Evolutionary conservation across 2,797 vertebrate species (phyloP).

Genomic region (Sebastolobus altivelis): DNA sequence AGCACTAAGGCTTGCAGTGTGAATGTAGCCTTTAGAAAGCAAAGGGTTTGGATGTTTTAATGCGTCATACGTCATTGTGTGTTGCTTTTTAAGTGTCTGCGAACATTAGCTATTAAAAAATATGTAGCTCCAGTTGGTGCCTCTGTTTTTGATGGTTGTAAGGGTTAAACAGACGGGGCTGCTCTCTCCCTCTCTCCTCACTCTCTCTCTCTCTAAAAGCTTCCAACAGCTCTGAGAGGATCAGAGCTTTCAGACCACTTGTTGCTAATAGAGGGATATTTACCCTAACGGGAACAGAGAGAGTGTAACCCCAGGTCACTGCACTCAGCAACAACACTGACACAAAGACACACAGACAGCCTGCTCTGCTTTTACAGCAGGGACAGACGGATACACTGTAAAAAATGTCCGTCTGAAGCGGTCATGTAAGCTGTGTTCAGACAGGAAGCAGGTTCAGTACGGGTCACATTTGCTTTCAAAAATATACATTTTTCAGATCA

Average conservation of each 20-base stretch:
- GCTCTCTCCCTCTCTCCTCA: neutral
- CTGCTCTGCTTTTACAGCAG: constrained; percentile 61
- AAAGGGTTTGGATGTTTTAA: neutral
- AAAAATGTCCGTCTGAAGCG: constrained; percentile 31
- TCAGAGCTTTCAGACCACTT: constrained; percentile 73
- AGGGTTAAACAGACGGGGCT: constrained; percentile 28
- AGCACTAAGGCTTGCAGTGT: neutral
- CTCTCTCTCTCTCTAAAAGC: constrained; percentile 41
- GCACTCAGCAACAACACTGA: constrained; percentile 72
- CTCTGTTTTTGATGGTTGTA: neutral
- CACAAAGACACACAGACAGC: constrained; percentile 64
- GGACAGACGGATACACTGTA: constrained; percentile 58
- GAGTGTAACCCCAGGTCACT: constrained; percentile 70
- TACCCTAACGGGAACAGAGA: constrained; percentile 57
- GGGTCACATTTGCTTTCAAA: constrained; percentile 25
- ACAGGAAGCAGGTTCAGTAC: constrained; percentile 9
- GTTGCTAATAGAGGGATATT: constrained; percentile 73
- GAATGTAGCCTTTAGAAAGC: neutral
- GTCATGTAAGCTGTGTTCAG: constrained; percentile 4
- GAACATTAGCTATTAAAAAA: neutral
- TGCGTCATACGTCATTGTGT: neutral
- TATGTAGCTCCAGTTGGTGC: neutral
- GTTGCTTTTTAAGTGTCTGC: neutral
- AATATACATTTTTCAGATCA: neutral
- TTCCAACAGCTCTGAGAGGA: constrained; percentile 51